Evolutionary conservation across 2,113 vertebrate genomes (phyloP).

Genomic region (Gallinago undulata): DNA sequence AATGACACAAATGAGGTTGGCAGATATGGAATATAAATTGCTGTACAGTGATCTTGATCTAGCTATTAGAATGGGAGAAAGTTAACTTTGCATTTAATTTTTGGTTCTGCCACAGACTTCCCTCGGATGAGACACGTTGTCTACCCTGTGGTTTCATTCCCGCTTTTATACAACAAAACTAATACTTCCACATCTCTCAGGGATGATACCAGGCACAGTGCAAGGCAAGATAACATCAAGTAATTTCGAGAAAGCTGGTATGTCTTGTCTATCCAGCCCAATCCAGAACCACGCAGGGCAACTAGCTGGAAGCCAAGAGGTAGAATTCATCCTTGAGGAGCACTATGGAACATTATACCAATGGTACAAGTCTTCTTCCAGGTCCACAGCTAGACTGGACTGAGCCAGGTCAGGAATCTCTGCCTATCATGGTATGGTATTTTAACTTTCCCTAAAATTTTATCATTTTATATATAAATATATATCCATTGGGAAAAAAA

Average conservation of each 20-base stretch:
- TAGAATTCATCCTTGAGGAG: not conserved
- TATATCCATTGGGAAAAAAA: not conserved
- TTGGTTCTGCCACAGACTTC: not conserved
- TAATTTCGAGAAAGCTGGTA: constrained; percentile 5
- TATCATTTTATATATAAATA: not conserved
- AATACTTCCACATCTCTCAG: not conserved
- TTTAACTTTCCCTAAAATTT: not conserved
- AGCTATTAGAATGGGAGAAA: not conserved
- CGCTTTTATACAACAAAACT: not conserved
- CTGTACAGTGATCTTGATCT: not conserved
- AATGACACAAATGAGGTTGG: not conserved
- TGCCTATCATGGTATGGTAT: not conserved
- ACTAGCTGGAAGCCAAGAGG: not conserved
- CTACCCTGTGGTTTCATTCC: not conserved
- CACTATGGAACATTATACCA: not conserved
- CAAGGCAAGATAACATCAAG: not conserved
- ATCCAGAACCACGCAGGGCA: not conserved
- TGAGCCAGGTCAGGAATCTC: not conserved
- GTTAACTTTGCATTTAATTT: not conserved
- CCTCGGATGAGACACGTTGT: not conserved
- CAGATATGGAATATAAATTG: not conserved
- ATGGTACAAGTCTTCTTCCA: not conserved
- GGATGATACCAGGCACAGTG: not conserved
- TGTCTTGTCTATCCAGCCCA: not conserved
- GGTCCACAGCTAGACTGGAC: not conserved